phyloP scores from a whole-genome alignment of 2,888 invertebrate species.

The Sarcophaga subvicina region DNA sequence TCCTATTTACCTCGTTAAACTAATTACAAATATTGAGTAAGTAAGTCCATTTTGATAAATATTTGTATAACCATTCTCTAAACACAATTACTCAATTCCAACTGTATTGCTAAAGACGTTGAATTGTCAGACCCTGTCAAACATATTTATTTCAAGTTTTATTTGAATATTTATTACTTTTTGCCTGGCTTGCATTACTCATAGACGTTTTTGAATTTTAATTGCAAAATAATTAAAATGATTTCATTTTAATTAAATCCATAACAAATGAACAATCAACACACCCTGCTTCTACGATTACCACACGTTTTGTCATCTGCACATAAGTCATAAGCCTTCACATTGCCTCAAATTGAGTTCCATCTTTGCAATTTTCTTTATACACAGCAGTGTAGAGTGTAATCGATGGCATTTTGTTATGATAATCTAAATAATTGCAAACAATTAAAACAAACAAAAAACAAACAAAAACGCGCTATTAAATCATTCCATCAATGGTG shows the following conservation, averaged over 20 bases:
- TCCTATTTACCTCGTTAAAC: too few relatives aligned
- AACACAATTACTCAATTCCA: too few relatives aligned
- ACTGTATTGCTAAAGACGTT: too few relatives aligned
- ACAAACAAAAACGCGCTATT: slow-evolving; percentile 24
- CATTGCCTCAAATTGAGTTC: neutral
- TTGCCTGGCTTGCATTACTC: neutral
- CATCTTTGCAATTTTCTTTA: neutral
- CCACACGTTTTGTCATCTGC: neutral
- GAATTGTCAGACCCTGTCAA: too few relatives aligned
- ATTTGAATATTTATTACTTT: slow-evolving; percentile 9
- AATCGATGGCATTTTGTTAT: slow-evolving; percentile 40
- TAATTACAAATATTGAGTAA: too few relatives aligned
- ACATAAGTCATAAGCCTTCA: neutral
- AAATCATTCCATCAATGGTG: slow-evolving; percentile 20
- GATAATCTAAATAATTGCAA: slow-evolving; percentile 60
- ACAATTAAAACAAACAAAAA: slow-evolving; percentile 34
- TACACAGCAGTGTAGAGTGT: neutral
- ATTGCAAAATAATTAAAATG: slow-evolving; percentile 58
- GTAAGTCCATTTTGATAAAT: too few relatives aligned
- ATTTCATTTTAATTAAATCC: slow-evolving; percentile 53
- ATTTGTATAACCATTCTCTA: too few relatives aligned
- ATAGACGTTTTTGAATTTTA: slow-evolving; percentile 5
- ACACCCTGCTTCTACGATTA: slow-evolving; percentile 50
- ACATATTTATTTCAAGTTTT: too few relatives aligned
- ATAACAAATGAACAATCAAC: slow-evolving; percentile 25